These are phyloP conservation scores for Ptychoptera contaminata DNA, from an alignment of 2,888 invertebrate genomes.

Conservation along the genomic window DNA sequence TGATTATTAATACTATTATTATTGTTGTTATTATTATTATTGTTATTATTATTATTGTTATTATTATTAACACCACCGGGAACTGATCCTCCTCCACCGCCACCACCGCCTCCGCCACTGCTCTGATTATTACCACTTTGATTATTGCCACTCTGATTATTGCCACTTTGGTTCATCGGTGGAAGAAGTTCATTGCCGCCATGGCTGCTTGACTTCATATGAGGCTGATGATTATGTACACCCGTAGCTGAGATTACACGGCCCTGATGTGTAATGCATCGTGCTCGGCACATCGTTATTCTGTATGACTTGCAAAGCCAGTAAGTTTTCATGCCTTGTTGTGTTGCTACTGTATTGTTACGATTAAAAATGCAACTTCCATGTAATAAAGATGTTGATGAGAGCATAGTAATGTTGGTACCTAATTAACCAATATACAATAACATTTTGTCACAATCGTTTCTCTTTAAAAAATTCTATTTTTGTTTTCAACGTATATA, in stretches of 20 bases:
- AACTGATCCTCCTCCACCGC: neutral
- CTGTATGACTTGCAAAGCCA: constrained; percentile 32
- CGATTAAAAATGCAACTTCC: constrained; percentile 32
- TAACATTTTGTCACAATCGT: too few species aligned
- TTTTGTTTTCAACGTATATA: neutral
- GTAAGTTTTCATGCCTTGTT: constrained; percentile 33
- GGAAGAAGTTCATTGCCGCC: constrained; percentile 5
- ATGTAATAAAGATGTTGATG: constrained; percentile 30
- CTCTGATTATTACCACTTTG: neutral
- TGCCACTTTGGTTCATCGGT: neutral
- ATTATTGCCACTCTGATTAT: neutral
- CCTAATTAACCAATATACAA: constrained; percentile 12
- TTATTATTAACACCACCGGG: neutral
- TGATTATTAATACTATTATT: too few species aligned
- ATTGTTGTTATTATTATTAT: too few species aligned
- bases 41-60: neutral
- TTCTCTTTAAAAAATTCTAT: neutral
- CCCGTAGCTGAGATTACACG: constrained; percentile 31
- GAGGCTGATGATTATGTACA: constrained; percentile 30
- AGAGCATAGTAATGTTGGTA: constrained; percentile 31
- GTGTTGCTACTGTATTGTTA: constrained; percentile 32
- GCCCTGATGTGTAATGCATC: constrained; percentile 31
- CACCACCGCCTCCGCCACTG: neutral
- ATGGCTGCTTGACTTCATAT: constrained; percentile 20
- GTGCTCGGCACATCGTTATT: constrained; percentile 31